Evolutionary conservation across 2,888 invertebrate genomes (phyloP), one percentile per base, ranked within the genome.

Genomic region (Listrodromus nycthemerus): DNA sequence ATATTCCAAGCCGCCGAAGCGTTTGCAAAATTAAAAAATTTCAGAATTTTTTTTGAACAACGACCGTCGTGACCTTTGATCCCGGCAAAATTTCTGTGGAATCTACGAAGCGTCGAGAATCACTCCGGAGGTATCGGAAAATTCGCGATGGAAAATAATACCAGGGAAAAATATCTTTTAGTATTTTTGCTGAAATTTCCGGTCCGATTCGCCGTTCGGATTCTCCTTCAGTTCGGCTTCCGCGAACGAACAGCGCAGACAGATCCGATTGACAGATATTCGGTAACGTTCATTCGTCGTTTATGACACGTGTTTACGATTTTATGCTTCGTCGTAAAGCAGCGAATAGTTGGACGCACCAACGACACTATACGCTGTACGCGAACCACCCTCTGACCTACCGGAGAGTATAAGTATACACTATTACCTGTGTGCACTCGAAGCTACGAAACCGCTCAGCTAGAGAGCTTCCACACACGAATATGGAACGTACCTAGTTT

Each of bases 231-330:
- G 19, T 45, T 70, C 16, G 41, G 66, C 41, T 77, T 77, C 67
- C 48, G 74, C 70, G 66, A 71, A 33, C 52, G 52, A 27, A 67
- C 69, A 27, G 30, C 87, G 80, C 74, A 70, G 86, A 85, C 81
- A 45, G 41, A 86, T 87, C 87, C 86, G 85, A 86, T 86, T 88
- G 88, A 86, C 86, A 88, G 87, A 88, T 88, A 88, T 89, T 88
- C 85, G 86, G 86, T 87, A 86, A 87, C 84, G 86, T 88, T 87
- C 85, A 85, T 88, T 85, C 86, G 67, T 73, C 78, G 85, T 90
- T 89, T 89, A 91, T 89, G 87, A 84, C 85, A 84, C 89, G 87
- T 89, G 89, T 91, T 90, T 89, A 89, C 89, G 89, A 89, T 89
- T 91, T 91, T 89, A 90, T 89, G 88, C 85, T 88, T 87, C 84